phyloP scores from a whole-genome alignment of 2,888 invertebrate genomes.

The Scaptomyza tumidula region DNA sequence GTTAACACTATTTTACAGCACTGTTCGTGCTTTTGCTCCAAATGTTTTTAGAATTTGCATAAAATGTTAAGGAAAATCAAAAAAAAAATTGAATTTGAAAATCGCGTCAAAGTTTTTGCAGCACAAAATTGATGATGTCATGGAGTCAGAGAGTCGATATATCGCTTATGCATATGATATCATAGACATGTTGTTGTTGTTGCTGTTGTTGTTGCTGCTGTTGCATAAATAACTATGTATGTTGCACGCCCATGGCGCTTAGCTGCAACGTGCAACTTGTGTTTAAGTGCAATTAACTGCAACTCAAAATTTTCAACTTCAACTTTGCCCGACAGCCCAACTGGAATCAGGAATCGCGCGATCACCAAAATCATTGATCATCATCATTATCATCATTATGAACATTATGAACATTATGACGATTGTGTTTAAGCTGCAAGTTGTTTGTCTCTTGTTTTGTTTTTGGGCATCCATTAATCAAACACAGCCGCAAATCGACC shows the following conservation, averaged over 20 bases:
- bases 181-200: slow-evolving; percentile 30
- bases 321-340: slow-evolving; percentile 25
- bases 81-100: not conserved
- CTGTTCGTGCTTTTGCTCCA: not conserved
- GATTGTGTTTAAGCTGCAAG: slow-evolving; percentile 20
- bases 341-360: slow-evolving; percentile 14
- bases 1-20: not conserved
- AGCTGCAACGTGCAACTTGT: slow-evolving; percentile 23
- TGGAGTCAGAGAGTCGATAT: slow-evolving; percentile 25
- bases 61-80: not conserved
- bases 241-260: slow-evolving; percentile 61
- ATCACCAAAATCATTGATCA: slow-evolving; percentile 11
- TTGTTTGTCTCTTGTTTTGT: slow-evolving; percentile 2
- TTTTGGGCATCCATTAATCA: slow-evolving; percentile 63
- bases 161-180: slow-evolving; percentile 51
- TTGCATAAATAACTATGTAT: slow-evolving; percentile 35
- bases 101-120: slow-evolving; percentile 27
- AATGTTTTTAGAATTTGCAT: not conserved
- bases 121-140: slow-evolving; percentile 49
- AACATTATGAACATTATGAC: slow-evolving; percentile 18
- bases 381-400: slow-evolving; percentile 18
- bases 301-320: slow-evolving; percentile 32
- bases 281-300: slow-evolving; percentile 53
- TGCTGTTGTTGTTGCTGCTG: slow-evolving; percentile 1
- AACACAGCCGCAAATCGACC: slow-evolving; percentile 61